phyloP scores from a whole-genome alignment of 2,888 invertebrate species.

The Erannis defoliaria region DNA sequence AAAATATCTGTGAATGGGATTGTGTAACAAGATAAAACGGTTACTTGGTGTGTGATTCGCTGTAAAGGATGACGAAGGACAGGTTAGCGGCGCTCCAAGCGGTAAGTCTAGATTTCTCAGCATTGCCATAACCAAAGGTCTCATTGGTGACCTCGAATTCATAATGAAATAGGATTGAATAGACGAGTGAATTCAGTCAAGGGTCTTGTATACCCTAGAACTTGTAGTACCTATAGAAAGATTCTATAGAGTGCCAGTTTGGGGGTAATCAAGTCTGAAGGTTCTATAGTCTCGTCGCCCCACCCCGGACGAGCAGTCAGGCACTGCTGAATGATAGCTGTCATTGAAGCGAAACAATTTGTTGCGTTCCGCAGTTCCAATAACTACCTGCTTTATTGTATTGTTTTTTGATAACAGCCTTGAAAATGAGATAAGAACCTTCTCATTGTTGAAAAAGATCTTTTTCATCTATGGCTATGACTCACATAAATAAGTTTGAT shows the following conservation, averaged over 20 bases:
- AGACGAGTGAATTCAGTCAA: conserved; percentile 50
- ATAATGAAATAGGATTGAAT: conserved; percentile 67
- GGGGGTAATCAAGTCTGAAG: conserved; percentile 49
- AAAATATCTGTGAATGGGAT: conserved; percentile 93
- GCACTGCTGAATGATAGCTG: conserved; percentile 72
- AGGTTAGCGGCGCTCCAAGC: conserved; percentile 98
- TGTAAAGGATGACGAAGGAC: conserved; percentile 96
- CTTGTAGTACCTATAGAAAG: conserved; percentile 28
- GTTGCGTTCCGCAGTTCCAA: conserved; percentile 65
- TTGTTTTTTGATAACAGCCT: conserved; percentile 47
- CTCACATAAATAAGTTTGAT: neutral
- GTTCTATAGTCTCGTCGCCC: conserved; percentile 72
- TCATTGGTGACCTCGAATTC: conserved; percentile 78
- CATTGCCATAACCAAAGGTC: conserved; percentile 74
- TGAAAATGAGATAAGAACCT: conserved; percentile 21
- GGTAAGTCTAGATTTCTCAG: conserved; percentile 88
- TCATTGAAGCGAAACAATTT: conserved; percentile 74
- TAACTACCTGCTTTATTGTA: conserved; percentile 45
- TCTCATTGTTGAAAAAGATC: conserved; percentile 1
- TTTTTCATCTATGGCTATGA: conserved; percentile 1
- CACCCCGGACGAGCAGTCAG: conserved; percentile 74
- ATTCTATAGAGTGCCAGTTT: conserved; percentile 31
- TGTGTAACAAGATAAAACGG: conserved; percentile 89
- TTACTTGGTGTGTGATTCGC: conserved; percentile 89
- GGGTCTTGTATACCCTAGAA: conserved; percentile 37